These are phyloP conservation scores for Alouatta caraya DNA, from an alignment of 2,797 vertebrate species.

Conservation along the genomic window DNA sequence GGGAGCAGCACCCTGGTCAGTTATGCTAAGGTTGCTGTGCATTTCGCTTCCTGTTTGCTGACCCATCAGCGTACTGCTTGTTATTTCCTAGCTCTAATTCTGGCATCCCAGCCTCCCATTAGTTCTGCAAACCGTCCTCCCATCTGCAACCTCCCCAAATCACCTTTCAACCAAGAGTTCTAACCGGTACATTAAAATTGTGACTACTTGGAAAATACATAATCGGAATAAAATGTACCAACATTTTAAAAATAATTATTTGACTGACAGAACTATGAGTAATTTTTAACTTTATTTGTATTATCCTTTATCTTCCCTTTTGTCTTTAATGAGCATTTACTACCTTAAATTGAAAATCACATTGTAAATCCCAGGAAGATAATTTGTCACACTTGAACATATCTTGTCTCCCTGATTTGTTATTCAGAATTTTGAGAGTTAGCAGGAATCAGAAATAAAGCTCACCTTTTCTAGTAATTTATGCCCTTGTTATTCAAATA, in stretches of 20 bases:
- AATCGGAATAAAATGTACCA: background rate
- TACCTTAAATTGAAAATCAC: constrained; percentile 48
- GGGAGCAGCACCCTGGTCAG: background rate
- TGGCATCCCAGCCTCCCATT: background rate
- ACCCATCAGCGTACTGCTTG: too few relatives aligned
- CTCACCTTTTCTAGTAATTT: constrained; percentile 62
- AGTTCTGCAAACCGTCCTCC: background rate
- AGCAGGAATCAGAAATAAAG: constrained; percentile 57
- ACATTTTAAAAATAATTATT: background rate
- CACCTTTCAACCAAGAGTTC: background rate
- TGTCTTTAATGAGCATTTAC: constrained; percentile 1
- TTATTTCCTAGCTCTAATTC: background rate
- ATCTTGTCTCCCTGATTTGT: constrained; percentile 24
- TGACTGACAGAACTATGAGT: background rate
- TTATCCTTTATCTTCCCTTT: background rate
- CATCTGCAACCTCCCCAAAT: background rate
- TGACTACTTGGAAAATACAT: background rate
- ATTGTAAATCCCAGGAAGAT: constrained; percentile 11
- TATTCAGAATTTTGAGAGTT: constrained; percentile 46
- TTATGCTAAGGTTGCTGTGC: background rate
- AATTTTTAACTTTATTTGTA: background rate
- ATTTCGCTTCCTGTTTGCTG: background rate
- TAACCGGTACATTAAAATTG: background rate
- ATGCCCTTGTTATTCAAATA: constrained; percentile 56
- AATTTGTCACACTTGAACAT: constrained; percentile 46